Evolutionary conservation across 2,797 vertebrate species (phyloP).

Genomic region (Channa striata): DNA sequence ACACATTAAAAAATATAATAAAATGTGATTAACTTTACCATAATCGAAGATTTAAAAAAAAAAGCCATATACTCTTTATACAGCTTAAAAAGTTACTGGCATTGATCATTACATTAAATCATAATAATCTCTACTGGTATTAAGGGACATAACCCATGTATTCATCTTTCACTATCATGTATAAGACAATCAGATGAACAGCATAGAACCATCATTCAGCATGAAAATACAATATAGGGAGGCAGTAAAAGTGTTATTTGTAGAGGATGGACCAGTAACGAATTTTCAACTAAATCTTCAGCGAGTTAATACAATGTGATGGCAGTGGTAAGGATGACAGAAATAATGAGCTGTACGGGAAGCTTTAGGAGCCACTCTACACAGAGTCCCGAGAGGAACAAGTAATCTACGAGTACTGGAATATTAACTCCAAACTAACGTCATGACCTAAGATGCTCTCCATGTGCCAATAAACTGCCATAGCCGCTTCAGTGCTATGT

Average conservation of each 20-base stretch:
- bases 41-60: too few relatives aligned
- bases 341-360: slow-evolving; percentile 57
- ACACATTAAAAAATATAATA: neutral
- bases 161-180: slow-evolving; percentile 25
- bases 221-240: slow-evolving; percentile 2
- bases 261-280: slow-evolving; percentile 35
- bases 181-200: slow-evolving; percentile 24
- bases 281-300: slow-evolving; percentile 45
- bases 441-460: slow-evolving; percentile 23
- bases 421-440: slow-evolving; percentile 55
- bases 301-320: slow-evolving; percentile 56
- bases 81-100: slow-evolving; percentile 1
- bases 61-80: neutral
- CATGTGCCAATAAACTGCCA: slow-evolving; percentile 24
- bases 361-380: slow-evolving; percentile 34
- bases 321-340: slow-evolving; percentile 64
- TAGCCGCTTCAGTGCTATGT: slow-evolving; percentile 8
- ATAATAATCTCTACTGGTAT: slow-evolving; percentile 16
- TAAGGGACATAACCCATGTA: slow-evolving; percentile 13
- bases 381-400: slow-evolving; percentile 37
- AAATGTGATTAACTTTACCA: neutral
- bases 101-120: neutral
- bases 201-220: slow-evolving; percentile 34
- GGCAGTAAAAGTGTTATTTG: slow-evolving; percentile 33
- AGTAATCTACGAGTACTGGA: slow-evolving; percentile 56